Conservation (phyloP, 2,113 vertebrate species). For the Damaliscus lunatus region DNA sequence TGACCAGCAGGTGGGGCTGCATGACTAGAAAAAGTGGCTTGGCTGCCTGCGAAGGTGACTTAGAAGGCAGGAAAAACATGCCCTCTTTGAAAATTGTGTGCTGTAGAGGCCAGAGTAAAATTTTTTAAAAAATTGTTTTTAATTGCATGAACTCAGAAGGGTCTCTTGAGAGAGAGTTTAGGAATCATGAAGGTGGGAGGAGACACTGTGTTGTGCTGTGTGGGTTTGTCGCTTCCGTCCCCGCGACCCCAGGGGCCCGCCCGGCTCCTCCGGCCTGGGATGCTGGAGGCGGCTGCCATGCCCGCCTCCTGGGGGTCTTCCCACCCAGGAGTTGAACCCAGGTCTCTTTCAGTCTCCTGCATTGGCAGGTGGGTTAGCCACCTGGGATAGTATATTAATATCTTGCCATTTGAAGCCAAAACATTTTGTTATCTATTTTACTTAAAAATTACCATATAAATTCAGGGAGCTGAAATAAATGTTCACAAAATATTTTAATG, state of each 20-base stretch:
- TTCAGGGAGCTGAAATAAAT: not conserved
- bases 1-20: constrained; percentile 56
- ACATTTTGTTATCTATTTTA: not conserved
- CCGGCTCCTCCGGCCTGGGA: not conserved
- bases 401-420: not conserved
- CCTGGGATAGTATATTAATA: not conserved
- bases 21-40: not conserved
- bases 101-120: not conserved
- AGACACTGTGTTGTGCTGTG: not conserved
- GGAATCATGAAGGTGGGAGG: too few species aligned
- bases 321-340: not conserved
- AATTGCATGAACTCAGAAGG: not conserved
- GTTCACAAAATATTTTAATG: not conserved
- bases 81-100: not conserved
- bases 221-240: fast-evolving
- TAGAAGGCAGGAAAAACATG: not conserved
- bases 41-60: not conserved
- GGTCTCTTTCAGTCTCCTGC: not conserved
- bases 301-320: not conserved
- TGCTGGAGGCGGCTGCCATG: not conserved
- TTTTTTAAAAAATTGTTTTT: not conserved
- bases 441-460: not conserved
- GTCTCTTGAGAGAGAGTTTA: not conserved
- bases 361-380: not conserved
- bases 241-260: fast-evolving